phyloP scores from a whole-genome alignment of 1,140 invertebrate genomes.

The Neotoxoptera formosana region DNA sequence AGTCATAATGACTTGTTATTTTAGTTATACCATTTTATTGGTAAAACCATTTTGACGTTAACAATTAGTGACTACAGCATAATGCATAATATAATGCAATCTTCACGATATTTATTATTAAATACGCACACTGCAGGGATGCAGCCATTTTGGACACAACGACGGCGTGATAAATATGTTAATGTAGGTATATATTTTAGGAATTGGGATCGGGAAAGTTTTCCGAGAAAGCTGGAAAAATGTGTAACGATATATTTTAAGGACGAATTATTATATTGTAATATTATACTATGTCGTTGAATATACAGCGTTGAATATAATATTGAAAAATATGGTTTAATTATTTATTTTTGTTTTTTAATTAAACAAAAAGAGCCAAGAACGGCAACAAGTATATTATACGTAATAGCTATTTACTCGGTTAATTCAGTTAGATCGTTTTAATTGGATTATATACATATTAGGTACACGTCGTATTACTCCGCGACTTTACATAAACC shows the following conservation, averaged over 20 bases:
- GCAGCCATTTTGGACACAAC: background rate
- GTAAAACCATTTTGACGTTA: background rate
- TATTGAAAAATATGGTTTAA: slow-evolving; percentile 11
- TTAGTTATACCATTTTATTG: background rate
- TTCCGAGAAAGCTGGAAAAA: background rate
- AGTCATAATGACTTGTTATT: background rate
- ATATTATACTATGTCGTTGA: background rate
- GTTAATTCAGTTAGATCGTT: background rate
- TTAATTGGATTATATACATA: slow-evolving; percentile 7
- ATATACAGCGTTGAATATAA: background rate
- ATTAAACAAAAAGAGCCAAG: background rate
- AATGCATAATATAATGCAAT: no score
- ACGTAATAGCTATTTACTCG: background rate
- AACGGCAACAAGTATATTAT: background rate
- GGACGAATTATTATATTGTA: background rate
- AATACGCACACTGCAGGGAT: background rate
- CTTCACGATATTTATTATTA: background rate
- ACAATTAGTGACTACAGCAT: no score
- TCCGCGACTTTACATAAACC: background rate
- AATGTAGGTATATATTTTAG: background rate
- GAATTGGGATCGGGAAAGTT: background rate
- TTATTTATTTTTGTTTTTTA: background rate
- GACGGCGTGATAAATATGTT: background rate
- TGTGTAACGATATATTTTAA: background rate
- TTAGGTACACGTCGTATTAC: background rate